phyloP scores from a whole-genome alignment of 2,113 vertebrate species.

The Chlorocebus sabaeus region DNA sequence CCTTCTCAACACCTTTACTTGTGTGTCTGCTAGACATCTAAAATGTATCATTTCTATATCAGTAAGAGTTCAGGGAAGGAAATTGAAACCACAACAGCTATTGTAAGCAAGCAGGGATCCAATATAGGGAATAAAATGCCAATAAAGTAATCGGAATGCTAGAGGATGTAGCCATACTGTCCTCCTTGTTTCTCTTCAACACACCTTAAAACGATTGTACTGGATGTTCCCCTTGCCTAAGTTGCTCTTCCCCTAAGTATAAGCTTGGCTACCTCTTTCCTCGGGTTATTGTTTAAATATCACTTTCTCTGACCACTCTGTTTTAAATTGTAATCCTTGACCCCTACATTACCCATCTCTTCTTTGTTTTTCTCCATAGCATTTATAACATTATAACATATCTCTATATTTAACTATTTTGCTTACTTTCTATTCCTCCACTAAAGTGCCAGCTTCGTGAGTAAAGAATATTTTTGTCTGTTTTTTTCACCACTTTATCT shows the following conservation, averaged over 20 bases:
- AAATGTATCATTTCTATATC: background rate
- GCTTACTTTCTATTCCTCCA: background rate
- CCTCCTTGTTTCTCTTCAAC: background rate
- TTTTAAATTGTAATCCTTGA: background rate
- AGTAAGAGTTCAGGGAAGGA: background rate
- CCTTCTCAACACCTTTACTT: background rate
- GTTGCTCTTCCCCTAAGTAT: background rate
- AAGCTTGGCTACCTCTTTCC: background rate
- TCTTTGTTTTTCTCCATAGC: background rate
- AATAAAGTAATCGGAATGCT: background rate
- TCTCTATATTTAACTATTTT: background rate
- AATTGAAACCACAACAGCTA: background rate
- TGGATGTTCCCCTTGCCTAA: background rate
- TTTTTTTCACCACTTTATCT: background rate
- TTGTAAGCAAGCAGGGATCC: background rate
- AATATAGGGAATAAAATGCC: background rate
- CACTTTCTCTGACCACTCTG: background rate
- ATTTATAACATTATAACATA: background rate
- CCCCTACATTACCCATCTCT: background rate
- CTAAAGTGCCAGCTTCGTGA: background rate
- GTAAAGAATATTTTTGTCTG: background rate
- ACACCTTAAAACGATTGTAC: background rate
- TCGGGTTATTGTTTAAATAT: background rate
- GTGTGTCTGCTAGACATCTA: background rate
- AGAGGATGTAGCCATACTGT: background rate